phyloP scores from a whole-genome alignment of 2,113 vertebrate genomes.

The Urocynchramus pylzowi region DNA sequence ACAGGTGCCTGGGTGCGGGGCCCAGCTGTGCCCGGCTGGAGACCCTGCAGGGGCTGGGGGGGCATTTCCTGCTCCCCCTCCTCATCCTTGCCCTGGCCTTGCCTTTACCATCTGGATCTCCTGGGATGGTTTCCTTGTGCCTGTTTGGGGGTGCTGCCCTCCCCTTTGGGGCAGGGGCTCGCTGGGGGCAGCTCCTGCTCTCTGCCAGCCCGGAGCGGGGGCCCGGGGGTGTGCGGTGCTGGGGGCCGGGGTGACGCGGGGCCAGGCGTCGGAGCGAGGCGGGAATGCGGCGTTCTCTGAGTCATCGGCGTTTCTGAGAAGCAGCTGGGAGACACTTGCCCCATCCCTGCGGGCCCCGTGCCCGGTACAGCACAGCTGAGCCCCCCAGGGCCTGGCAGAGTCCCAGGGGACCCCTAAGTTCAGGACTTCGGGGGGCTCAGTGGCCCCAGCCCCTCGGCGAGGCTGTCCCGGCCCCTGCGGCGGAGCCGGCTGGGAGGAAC shows the following conservation, averaged over 20 bases:
- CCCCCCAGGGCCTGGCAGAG: not conserved
- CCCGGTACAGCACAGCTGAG: not conserved
- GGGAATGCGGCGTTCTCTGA: constrained; percentile 43
- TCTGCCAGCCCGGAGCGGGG: not conserved
- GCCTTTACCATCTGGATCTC: not conserved
- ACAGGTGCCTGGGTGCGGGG: not conserved
- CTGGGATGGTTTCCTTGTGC: not conserved
- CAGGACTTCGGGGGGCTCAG: rapidly evolving
- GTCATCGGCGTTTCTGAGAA: constrained; percentile 30
- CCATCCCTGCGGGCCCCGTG: not conserved
- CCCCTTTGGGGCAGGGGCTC: not conserved
- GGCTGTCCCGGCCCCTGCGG: not conserved
- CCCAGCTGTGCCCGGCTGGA: not conserved
- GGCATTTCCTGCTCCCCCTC: not conserved
- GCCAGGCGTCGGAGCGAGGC: not conserved
- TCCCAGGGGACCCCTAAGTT: not conserved
- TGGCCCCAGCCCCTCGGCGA: not conserved
- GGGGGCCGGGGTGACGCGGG: constrained; percentile 15
- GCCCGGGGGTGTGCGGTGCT: not conserved
- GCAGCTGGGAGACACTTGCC: not conserved
- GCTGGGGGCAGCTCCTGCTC: not conserved
- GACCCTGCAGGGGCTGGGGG: not conserved
- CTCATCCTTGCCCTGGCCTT: too few species aligned
- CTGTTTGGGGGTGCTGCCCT: not conserved
- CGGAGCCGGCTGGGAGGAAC: not conserved